Conservation (phyloP, 1,140 invertebrate genomes). For the Contarinia nasturtii region DNA sequence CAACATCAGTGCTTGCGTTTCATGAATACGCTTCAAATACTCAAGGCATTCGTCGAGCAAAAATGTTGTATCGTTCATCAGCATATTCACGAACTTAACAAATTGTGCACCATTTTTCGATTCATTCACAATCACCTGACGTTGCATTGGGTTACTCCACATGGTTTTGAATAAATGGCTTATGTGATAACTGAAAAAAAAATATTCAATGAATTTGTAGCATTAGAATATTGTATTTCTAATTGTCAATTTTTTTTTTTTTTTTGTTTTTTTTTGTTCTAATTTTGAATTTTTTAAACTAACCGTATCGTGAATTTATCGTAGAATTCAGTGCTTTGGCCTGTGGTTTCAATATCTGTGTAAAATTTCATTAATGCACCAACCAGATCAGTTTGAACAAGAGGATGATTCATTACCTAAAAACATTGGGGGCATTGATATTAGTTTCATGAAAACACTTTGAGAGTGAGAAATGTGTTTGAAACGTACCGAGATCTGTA, state of each 20-base stretch:
- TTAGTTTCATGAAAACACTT: too few species aligned
- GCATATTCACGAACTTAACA: constrained; percentile 95
- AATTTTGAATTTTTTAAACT: neutral
- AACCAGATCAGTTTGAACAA: constrained; percentile 64
- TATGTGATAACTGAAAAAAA: constrained; percentile 82
- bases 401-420: constrained; percentile 66
- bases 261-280: neutral
- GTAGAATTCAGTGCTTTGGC: constrained; percentile 93
- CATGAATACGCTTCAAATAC: constrained; percentile 86
- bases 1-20: constrained; percentile 76
- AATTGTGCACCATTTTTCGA: constrained; percentile 79
- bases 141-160: constrained; percentile 49
- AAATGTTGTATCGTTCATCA: constrained; percentile 98
- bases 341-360: constrained; percentile 93
- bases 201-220: constrained; percentile 2
- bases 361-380: constrained; percentile 95
- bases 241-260: neutral
- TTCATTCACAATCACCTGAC: constrained; percentile 58
- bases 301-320: constrained; percentile 93
- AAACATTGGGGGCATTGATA: too few species aligned
- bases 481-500: constrained; percentile 29
- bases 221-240: neutral
- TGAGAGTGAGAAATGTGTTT: too few species aligned
- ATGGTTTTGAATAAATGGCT: constrained; percentile 86
- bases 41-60: constrained; percentile 90